Evolutionary conservation across 2,888 invertebrate species (phyloP).

Genomic region (Nowickia ferox): DNA sequence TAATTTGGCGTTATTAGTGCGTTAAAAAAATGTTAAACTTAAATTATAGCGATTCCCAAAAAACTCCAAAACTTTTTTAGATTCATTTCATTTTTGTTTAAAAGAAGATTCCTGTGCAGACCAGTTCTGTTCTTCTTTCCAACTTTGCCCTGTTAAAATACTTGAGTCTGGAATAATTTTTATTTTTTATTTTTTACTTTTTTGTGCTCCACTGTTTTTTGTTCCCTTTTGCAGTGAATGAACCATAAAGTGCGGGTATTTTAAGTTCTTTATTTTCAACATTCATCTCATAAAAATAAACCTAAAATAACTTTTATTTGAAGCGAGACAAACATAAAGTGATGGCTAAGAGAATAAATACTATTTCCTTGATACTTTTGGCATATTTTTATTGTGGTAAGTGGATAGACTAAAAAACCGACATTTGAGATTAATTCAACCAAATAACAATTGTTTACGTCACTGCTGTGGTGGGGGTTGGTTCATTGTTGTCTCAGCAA

Average conservation of each 20-base stretch:
- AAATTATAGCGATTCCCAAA: too few species aligned
- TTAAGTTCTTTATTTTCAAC: constrained; percentile 13
- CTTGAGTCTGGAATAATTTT: too few species aligned
- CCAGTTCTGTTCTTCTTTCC: too few species aligned
- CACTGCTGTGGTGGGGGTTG: constrained; percentile 67
- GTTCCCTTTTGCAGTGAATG: too few species aligned
- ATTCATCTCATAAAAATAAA: neutral
- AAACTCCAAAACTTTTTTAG: too few species aligned
- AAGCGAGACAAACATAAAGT: constrained; percentile 23
- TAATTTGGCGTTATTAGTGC: too few species aligned
- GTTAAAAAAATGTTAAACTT: too few species aligned
- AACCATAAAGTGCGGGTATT: neutral
- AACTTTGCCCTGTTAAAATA: too few species aligned
- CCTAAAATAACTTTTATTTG: neutral
- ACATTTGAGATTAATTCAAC: constrained; percentile 74
- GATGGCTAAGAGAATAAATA: constrained; percentile 50
- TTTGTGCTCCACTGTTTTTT: too few species aligned
- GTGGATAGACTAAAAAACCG: neutral
- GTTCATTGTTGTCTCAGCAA: constrained; percentile 11
- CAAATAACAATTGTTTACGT: constrained; percentile 72
- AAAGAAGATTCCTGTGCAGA: too few species aligned
- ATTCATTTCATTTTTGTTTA: too few species aligned
- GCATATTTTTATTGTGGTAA: constrained; percentile 5
- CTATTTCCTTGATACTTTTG: constrained; percentile 10
- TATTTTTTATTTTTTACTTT: too few species aligned